These are phyloP conservation scores for Diachrysia chrysitis DNA, from an alignment of 2,888 invertebrate genomes.

Conservation along the genomic window DNA sequence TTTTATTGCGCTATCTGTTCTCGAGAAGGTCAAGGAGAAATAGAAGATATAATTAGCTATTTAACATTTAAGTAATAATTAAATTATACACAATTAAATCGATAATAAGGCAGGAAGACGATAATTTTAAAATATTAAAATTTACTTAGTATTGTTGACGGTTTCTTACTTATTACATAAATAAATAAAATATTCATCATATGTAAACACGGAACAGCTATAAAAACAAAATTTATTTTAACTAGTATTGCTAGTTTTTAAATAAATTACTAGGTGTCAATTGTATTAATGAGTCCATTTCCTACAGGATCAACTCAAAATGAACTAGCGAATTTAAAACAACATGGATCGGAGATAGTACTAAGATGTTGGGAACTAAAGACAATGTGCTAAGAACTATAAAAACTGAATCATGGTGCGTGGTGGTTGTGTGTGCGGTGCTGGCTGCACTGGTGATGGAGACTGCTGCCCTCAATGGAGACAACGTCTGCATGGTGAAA, in stretches of 20 bases:
- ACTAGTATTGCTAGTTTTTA: too few species aligned
- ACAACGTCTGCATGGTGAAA: constrained; percentile 86
- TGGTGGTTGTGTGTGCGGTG: constrained; percentile 62
- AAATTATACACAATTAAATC: not conserved
- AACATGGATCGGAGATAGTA: constrained; percentile 58
- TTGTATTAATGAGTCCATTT: too few species aligned
- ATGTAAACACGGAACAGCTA: too few species aligned
- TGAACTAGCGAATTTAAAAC: constrained; percentile 40
- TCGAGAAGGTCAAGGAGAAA: not conserved
- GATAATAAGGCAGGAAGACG: not conserved
- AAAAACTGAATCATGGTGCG: constrained; percentile 72
- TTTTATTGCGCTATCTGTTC: not conserved
- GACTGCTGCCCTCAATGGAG: constrained; percentile 76
- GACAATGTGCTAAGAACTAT: constrained; percentile 62
- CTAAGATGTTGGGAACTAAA: constrained; percentile 66
- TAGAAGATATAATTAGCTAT: not conserved
- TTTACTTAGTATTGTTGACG: not conserved
- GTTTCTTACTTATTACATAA: not conserved
- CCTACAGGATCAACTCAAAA: constrained; percentile 31
- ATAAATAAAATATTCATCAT: too few species aligned
- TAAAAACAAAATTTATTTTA: too few species aligned
- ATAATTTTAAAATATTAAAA: not conserved
- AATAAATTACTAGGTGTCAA: too few species aligned
- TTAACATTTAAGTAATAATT: not conserved
- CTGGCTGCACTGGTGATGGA: constrained; percentile 60